These are phyloP conservation scores for Podarcis siculus DNA, from an alignment of 2,797 vertebrate species.

Conservation along the genomic window DNA sequence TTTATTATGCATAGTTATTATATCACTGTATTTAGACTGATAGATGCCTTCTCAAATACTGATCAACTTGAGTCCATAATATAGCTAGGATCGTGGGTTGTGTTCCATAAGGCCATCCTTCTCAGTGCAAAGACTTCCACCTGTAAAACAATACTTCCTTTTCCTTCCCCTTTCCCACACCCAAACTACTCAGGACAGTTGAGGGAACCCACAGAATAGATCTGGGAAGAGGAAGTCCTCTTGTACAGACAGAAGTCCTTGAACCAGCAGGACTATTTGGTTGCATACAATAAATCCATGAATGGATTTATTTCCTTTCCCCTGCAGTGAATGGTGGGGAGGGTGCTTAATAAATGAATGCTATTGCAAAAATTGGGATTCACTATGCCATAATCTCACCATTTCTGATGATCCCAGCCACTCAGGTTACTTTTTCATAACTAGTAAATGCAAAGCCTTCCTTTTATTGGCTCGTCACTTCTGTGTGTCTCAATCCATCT, in stretches of 20 bases:
- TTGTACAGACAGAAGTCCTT: too few species aligned
- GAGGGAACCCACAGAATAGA: too few species aligned
- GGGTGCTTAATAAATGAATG: background rate
- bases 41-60: too few species aligned
- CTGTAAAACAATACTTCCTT: too few species aligned
- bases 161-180: too few species aligned
- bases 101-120: too few species aligned
- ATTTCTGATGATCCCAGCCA: background rate
- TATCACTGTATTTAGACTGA: too few species aligned
- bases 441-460: background rate
- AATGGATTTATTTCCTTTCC: background rate
- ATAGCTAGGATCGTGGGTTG: background rate
- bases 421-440: background rate
- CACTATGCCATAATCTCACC: background rate
- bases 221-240: too few species aligned
- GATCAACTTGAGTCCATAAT: background rate
- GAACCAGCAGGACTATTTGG: too few species aligned
- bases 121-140: background rate
- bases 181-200: too few species aligned
- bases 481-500: slow-evolving; percentile 22
- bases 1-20: too few species aligned
- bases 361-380: background rate
- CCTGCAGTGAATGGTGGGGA: background rate
- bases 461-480: slow-evolving; percentile 7
- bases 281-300: too few species aligned